phyloP scores from a whole-genome alignment of 2,113 vertebrate species.

The Octodon degus region DNA sequence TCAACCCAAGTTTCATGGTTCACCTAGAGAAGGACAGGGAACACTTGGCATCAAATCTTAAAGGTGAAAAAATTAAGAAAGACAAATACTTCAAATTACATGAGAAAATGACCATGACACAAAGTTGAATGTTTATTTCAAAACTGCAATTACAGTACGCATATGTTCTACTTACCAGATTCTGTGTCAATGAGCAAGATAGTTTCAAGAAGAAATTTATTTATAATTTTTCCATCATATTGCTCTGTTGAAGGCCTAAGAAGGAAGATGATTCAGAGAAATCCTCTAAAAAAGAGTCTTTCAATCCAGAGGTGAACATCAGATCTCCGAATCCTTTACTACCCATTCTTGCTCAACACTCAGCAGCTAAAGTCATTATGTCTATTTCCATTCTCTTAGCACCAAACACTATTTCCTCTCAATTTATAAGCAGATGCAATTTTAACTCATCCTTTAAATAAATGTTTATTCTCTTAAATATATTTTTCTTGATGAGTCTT shows the following conservation, averaged over 20 bases:
- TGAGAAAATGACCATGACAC: background rate
- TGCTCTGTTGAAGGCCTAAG: background rate
- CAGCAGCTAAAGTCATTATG: background rate
- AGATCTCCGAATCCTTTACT: background rate
- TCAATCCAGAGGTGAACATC: background rate
- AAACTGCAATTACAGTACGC: background rate
- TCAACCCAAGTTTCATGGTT: background rate
- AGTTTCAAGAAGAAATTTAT: background rate
- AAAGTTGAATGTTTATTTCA: background rate
- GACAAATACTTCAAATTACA: background rate
- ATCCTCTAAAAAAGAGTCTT: background rate
- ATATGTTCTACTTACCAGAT: background rate
- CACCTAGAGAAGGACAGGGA: background rate
- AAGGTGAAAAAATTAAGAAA: background rate
- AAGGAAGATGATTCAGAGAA: background rate
- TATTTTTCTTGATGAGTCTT: background rate
- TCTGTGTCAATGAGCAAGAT: background rate
- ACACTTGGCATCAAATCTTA: background rate
- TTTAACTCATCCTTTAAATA: background rate
- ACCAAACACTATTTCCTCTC: background rate
- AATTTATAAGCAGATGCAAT: background rate
- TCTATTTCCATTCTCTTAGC: background rate
- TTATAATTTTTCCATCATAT: background rate
- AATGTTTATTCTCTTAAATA: background rate
- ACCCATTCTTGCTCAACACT: background rate